Percentiles rank a stretch among this genome's conserved stretches.
Conservation (phyloP, 2,888 invertebrate genomes). For the Tetragnatha montana region DNA sequence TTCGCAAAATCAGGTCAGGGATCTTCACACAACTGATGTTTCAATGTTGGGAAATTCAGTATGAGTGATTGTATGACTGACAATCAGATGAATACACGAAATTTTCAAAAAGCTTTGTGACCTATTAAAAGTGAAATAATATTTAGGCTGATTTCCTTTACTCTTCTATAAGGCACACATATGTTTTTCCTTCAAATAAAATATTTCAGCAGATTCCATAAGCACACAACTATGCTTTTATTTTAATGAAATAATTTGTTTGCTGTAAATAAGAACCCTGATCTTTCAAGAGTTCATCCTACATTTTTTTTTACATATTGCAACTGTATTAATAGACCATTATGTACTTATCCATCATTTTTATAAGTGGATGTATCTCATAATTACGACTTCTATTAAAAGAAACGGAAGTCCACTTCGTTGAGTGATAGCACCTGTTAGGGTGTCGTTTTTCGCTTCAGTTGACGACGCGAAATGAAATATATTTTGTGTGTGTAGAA, state of each 20-base stretch:
- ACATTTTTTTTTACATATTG: background rate
- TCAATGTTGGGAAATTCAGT: too few relatives aligned
- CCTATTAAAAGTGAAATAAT: too few relatives aligned
- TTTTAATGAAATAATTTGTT: background rate
- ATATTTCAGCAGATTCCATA: background rate
- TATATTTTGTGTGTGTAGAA: conserved; percentile 2
- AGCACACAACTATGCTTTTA: background rate
- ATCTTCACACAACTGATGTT: too few relatives aligned
- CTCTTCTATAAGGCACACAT: too few relatives aligned
- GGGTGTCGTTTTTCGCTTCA: conserved; percentile 46
- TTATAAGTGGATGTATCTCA: conserved; percentile 21
- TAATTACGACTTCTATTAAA: conserved; percentile 4
- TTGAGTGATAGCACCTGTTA: conserved; percentile 55
- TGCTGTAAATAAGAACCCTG: background rate
- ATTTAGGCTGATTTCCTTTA: too few relatives aligned
- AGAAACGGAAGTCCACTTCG: conserved; percentile 50
- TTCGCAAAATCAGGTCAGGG: too few relatives aligned
- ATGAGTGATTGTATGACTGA: too few relatives aligned
- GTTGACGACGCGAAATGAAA: conserved; percentile 1
- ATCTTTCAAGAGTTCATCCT: background rate
- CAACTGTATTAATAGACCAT: conserved; percentile 12
- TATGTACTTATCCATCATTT: conserved; percentile 15
- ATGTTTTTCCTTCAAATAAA: too few relatives aligned
- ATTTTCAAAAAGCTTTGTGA: too few relatives aligned
- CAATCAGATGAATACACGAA: too few relatives aligned